Evolutionary conservation across 2,797 vertebrate species (phyloP).

Genomic region (Petrocephalus schoutedeni): DNA sequence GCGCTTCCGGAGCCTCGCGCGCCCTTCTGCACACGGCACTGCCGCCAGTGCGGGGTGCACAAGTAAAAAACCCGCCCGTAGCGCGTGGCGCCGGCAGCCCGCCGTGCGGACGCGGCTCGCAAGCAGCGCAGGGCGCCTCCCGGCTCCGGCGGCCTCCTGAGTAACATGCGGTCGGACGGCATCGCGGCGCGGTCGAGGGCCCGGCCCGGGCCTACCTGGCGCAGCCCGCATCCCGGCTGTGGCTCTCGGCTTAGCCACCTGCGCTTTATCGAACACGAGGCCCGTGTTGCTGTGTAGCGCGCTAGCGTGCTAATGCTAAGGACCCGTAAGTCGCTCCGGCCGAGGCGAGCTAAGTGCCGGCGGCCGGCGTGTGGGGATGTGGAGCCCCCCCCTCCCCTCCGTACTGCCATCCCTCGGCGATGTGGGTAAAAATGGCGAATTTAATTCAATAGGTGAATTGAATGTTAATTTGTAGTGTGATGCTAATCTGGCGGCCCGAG

Average conservation of each 20-base stretch:
- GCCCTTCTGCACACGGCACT: constrained; percentile 31
- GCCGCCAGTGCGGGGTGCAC: constrained; percentile 31
- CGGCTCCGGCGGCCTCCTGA: not conserved
- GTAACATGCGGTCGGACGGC: not conserved
- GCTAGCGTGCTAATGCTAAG: not conserved
- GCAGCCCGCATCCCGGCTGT: not conserved
- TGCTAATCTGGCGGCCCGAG: not conserved
- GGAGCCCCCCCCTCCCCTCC: not conserved
- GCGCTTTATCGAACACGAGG: no score
- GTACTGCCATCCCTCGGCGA: not conserved
- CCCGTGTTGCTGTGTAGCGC: not conserved
- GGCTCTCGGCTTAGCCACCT: not conserved
- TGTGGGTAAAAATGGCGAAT: not conserved
- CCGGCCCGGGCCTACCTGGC: not conserved
- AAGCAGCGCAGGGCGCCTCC: not conserved
- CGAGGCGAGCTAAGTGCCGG: not conserved
- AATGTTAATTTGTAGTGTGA: not conserved
- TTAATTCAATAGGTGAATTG: not conserved
- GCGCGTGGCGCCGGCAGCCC: constrained; percentile 24
- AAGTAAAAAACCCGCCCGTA: constrained; percentile 13
- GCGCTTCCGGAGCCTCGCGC: constrained; percentile 29
- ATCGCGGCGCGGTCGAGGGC: not conserved
- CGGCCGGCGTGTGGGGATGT: not conserved
- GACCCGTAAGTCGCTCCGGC: not conserved
- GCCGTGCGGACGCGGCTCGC: not conserved